Base-by-base conservation (phyloP, 2,888 invertebrate genomes). In the Hyposoter didymator region DNA sequence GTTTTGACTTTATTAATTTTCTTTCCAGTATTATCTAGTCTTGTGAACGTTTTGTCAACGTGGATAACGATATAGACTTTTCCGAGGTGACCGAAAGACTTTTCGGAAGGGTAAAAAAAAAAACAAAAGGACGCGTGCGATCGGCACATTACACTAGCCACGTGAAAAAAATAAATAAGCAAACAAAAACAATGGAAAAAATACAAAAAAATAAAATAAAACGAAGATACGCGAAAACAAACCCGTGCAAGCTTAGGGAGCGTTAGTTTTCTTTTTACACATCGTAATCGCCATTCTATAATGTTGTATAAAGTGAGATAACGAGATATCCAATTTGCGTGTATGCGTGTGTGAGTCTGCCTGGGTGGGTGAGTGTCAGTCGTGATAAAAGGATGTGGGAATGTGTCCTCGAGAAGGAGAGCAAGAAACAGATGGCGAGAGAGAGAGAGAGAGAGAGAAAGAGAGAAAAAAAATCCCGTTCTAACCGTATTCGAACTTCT, bases 21-120 rank as follows among this genome's bases (percentile, higher is more conserved):
- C 91, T 92, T 92, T 93, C 93, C 93, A 93, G 94, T 94, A 94
- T 93, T 93, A 94, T 94, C 93, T 93, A 94, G 94, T 94, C 93
- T 89, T 88, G 89, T 88, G 89, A 89, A 88, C 87, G 88, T 88
- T 88, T 88, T 87, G 86, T 89, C 88, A 85, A 88, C 86, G 85
- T 84, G 87, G 83, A 85, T 82, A 84, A 88, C 85, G 83, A 82
- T 79, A 76, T 79, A 82, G 79, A 79, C 82, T 84, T 84, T 79
- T 85, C 76, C 82, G 83, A 76, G 75, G 72, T 79, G 80, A 69
- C 62, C 64, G 69, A 79, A 70, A 70, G 39, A 62, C 3, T 74
- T 84, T 84, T 72, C 49, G 62, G 67, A 17, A 64, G 75, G 66
- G 62, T 32, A n/a, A n/a, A 17, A 47, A 47, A 39, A 39, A 39